These are phyloP conservation scores for Philonicus albiceps DNA, from an alignment of 2,888 invertebrate genomes.

Conservation along the genomic window DNA sequence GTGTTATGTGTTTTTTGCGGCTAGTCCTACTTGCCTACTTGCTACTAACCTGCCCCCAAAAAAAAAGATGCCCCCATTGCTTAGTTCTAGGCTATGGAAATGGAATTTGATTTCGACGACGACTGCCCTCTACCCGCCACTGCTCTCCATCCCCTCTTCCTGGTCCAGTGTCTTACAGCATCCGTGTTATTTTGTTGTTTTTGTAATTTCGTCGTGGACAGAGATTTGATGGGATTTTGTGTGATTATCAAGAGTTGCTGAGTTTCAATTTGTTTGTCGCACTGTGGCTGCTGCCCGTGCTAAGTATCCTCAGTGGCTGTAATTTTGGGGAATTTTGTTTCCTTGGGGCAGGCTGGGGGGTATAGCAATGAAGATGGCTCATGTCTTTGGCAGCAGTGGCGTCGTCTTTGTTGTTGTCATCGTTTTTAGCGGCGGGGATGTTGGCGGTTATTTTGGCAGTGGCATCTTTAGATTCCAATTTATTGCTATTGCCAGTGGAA, in stretches of 20 bases:
- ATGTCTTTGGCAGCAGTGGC: not conserved
- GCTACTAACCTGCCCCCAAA: not conserved
- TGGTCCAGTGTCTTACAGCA: not conserved
- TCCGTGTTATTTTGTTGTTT: not conserved
- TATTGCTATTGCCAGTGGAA: not conserved
- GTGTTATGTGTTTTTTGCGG: not conserved
- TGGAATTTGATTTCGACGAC: not conserved
- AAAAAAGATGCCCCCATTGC: not conserved
- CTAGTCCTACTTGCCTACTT: not conserved
- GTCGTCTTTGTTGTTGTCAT: not conserved
- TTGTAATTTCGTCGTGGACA: not conserved
- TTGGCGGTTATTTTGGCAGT: not conserved
- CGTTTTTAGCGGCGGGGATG: not conserved
- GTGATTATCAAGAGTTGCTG: slow-evolving; percentile 26
- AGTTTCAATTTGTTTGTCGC: slow-evolving; percentile 18
- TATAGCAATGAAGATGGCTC: not conserved
- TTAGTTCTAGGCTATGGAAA: not conserved
- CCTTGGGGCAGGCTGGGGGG: not conserved
- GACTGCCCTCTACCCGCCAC: not conserved
- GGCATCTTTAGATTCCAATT: not conserved
- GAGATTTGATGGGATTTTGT: not conserved
- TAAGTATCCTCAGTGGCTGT: slow-evolving; percentile 3
- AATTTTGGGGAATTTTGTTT: not conserved
- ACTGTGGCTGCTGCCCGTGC: slow-evolving; percentile 8
- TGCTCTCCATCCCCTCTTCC: not conserved